phyloP scores from a whole-genome alignment of 2,797 vertebrate genomes.

The Scarus forsteni region DNA sequence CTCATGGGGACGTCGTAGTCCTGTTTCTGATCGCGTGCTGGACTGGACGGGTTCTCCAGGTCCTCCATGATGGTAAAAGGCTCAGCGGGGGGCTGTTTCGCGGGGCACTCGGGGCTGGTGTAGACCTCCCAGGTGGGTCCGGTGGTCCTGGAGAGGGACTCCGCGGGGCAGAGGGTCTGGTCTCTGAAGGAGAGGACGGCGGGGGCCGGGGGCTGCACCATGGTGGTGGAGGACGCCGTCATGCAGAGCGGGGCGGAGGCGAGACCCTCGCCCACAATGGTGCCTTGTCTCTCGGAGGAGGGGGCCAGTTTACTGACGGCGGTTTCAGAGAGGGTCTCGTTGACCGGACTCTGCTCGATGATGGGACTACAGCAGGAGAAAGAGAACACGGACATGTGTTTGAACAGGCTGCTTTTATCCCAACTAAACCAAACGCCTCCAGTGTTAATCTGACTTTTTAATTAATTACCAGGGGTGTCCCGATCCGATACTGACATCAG shows the following conservation, averaged over 20 bases:
- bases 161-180: slow-evolving; percentile 48
- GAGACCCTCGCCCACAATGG: slow-evolving; percentile 73
- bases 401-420: too few relatives aligned
- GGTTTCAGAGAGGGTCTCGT: slow-evolving; percentile 37
- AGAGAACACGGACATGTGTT: neutral
- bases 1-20: slow-evolving; percentile 59
- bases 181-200: slow-evolving; percentile 78
- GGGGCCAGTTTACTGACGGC: slow-evolving; percentile 9
- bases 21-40: neutral
- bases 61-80: slow-evolving; percentile 50
- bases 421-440: too few relatives aligned
- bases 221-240: slow-evolving; percentile 67
- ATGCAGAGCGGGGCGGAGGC: slow-evolving; percentile 48
- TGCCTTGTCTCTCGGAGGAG: slow-evolving; percentile 47
- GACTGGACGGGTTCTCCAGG: neutral
- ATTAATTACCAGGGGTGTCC: too few relatives aligned
- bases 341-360: slow-evolving; percentile 75
- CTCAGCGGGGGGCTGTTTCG: neutral
- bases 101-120: slow-evolving; percentile 46
- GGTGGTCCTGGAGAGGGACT: slow-evolving; percentile 17
- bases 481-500: too few relatives aligned
- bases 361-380: slow-evolving; percentile 79
- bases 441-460: too few relatives aligned
- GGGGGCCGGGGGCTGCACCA: slow-evolving; percentile 61
- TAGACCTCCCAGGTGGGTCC: slow-evolving; percentile 60